A percentile compares a stretch with the other conserved stretches of the same genome.
Evolutionary conservation across 2,113 vertebrate genomes (phyloP).

Genomic region (Macaca nemestrina): DNA sequence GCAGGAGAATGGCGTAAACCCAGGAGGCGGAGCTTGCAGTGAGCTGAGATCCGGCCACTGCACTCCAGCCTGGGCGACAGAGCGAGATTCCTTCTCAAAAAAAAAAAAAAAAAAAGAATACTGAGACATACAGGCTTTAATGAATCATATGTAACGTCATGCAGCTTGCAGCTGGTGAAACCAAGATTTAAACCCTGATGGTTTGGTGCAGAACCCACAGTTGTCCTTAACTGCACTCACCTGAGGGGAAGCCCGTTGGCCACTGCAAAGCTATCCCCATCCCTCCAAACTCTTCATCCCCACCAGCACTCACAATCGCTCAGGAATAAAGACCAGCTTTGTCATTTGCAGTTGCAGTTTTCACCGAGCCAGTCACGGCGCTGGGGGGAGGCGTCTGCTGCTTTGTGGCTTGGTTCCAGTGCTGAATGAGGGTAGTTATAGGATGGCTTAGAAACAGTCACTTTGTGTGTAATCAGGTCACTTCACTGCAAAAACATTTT

Average conservation of each 20-base stretch:
- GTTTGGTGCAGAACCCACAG: background rate
- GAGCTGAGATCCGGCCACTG: no score
- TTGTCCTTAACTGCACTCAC: background rate
- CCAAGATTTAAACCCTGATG: background rate
- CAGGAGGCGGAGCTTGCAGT: no score
- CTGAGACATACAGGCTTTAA: background rate
- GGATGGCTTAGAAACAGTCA: background rate
- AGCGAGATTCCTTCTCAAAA: no score
- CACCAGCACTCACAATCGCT: background rate
- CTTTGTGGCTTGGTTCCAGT: background rate
- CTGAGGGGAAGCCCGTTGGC: background rate
- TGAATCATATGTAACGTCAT: background rate
- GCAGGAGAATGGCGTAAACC: no score
- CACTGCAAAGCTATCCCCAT: background rate
- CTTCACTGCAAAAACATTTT: constrained; percentile 56
- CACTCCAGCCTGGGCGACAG: no score
- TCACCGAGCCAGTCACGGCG: background rate
- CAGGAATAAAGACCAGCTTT: background rate
- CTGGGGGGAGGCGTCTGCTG: background rate
- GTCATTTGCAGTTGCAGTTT: background rate
- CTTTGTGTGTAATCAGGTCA: constrained; percentile 63
- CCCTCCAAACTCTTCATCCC: no score
- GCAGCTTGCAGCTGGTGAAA: background rate
- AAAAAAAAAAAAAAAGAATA: no score
- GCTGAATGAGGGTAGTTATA: background rate